Conservation (phyloP, 2,113 vertebrate genomes). For the Myotis yumanensis region DNA sequence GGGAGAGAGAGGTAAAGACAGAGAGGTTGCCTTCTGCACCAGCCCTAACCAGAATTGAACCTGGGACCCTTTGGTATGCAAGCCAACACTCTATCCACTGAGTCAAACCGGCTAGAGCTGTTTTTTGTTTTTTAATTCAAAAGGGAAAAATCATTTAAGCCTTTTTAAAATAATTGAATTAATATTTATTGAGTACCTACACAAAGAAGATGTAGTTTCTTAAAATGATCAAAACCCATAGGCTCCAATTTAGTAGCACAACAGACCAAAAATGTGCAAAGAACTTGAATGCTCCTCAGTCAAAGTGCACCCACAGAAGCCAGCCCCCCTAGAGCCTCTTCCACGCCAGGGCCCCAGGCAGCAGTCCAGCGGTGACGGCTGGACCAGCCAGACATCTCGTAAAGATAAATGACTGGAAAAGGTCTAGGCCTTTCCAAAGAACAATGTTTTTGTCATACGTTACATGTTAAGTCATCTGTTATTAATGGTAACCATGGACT, state of each 20-base stretch:
- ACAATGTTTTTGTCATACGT: neutral
- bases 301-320: neutral
- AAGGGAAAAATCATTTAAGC: neutral
- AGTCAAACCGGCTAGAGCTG: too few relatives aligned
- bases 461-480: neutral
- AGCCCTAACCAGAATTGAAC: too few relatives aligned
- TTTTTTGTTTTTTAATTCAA: neutral
- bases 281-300: neutral
- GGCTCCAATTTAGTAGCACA: neutral
- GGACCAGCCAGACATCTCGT: neutral
- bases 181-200: neutral
- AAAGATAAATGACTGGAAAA: constrained; percentile 20
- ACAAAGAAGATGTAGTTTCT: neutral
- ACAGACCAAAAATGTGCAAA: neutral
- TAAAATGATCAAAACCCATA: constrained; percentile 29
- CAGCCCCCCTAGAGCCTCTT: too few relatives aligned
- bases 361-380: neutral
- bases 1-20: too few relatives aligned
- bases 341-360: neutral
- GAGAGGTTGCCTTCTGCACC: too few relatives aligned
- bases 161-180: neutral
- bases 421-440: neutral
- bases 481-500: neutral
- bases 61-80: too few relatives aligned
- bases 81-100: too few relatives aligned